Evolutionary conservation across 2,113 vertebrate species (phyloP).

Genomic region (Sapajus apella): DNA sequence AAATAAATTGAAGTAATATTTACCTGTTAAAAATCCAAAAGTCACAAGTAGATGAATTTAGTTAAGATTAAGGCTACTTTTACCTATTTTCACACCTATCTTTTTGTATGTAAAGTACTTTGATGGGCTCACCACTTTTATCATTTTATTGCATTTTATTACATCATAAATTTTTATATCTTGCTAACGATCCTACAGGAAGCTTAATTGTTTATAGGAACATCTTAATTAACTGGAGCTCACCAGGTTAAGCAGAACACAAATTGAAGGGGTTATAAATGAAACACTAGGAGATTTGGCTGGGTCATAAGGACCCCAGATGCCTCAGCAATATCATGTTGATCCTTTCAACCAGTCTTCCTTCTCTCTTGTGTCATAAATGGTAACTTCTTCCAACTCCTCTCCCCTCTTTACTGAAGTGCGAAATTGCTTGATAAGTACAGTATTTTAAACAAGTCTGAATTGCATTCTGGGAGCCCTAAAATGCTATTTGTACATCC

Average conservation of each 20-base stretch:
- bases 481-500: slow-evolving; percentile 30
- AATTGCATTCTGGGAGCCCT: slow-evolving; percentile 51
- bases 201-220: slow-evolving; percentile 88
- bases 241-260: slow-evolving; percentile 85
- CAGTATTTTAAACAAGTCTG: slow-evolving; percentile 37
- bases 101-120: slow-evolving; percentile 72
- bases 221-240: slow-evolving; percentile 87
- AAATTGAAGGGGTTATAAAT: slow-evolving; percentile 83
- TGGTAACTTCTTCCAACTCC: neutral
- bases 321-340: neutral
- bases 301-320: neutral
- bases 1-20: neutral
- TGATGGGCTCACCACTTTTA: slow-evolving; percentile 81
- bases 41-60: slow-evolving; percentile 9
- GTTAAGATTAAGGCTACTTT: slow-evolving; percentile 38
- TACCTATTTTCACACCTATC: slow-evolving; percentile 74
- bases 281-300: slow-evolving; percentile 66
- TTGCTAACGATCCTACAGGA: slow-evolving; percentile 87
- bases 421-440: neutral
- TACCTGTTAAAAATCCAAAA: neutral
- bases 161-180: slow-evolving; percentile 89
- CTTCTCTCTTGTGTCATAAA: neutral
- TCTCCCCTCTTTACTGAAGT: neutral
- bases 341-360: neutral
- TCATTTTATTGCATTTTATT: slow-evolving; percentile 88